Base-by-base conservation (phyloP, 1,140 invertebrate species). In the Drosophila arizonae region DNA sequence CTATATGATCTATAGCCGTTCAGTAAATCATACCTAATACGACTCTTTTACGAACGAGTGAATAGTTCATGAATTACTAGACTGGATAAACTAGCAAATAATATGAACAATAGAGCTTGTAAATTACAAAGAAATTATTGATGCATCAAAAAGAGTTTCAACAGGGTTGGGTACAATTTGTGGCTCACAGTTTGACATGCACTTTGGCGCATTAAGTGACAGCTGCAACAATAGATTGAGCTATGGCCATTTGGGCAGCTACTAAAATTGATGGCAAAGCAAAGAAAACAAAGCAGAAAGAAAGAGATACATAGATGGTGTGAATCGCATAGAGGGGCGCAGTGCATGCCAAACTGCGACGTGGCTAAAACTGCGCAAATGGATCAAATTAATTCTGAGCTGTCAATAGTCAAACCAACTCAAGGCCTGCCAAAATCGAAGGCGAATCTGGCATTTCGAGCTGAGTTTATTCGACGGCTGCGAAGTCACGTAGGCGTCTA, bases 401-500 rank as follows among this genome's bases (percentile, higher is more conserved):
- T 41, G 77, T 70, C 69, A 72, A 80, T 80, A 85, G 33, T 33
- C 33, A 66, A 54, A 13, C 11, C 17, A 71, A 66, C 71, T 50
- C 82, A 76, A 79, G 82, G 71, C 65, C 74, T 61, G 15, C 26
- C 54, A 55, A 57, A 70, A 63, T 24, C 50, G 65, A 69, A 66
- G 61, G 52, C 10, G 41, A 67, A 17, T 65, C 36, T 36, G 58
- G 52, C 45, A 76, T 36, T 75, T 77, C 60, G 65, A 78, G 54
- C 66, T 60, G 54, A 85, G 64, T 41, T 43, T 39, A 28, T 50
- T 36, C 2, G 46, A 33, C 26, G 10, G 26, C 13, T 76, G 57
- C 65, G 51, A 60, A 48, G 74, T 50, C 72, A 87, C 66, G 81
- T 86, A 84, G 81, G 82, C 76, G 81, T 86, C 65, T 87, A 86